Evolutionary conservation across 2,797 vertebrate genomes (phyloP), one percentile per base, ranked within the genome.

Genomic region (Pseudomugil gertrudae): DNA sequence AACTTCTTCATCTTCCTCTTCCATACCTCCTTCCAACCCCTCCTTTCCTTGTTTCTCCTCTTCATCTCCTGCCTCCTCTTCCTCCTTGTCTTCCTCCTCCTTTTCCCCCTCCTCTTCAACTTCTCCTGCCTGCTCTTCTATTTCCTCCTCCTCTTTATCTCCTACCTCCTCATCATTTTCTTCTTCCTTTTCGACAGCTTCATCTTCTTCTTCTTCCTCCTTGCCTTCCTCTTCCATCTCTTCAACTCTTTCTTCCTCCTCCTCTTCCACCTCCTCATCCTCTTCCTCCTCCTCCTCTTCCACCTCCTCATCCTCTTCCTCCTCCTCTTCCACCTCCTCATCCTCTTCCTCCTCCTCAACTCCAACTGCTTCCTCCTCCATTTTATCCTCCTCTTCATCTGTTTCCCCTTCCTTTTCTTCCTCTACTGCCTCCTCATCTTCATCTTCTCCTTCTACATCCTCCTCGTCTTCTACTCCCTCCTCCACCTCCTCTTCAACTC

Each of bases 211-310:
- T 5, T 62, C 63, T 0, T 66, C 64, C 19, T 26, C 48, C 9
- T 66, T 60, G 0, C 69, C 64, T 24, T 26, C 35, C 15, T 27
- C 69, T 4, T 63, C 75, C 1, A 72, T 74, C 1, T 73, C 78
- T 1, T 78, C 62, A 1, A 79, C 79, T 13, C 72, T 72, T 0
- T 7, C 52, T 0, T 47, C 63, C 1, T 55, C 64, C 0, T 54
- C 61, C 0, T 36, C 2, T 1, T 10, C 67, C 0, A 14, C 52
- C 1, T 38, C 76, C 0, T 19, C 6, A 10, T 24, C 9, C 13
- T 68, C 68, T 0, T 45, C 61, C 0, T 33, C 56, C 0, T 51
- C 60, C 0, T 23, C 27, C 1, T 62, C 3, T 40, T 33, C 65
- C 1, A 35, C 61, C 8, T 45, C 2, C 40, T 33, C 2, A 0